Evolutionary conservation across 2,888 invertebrate genomes (phyloP).

Genomic region (Trachelus stipa): DNA sequence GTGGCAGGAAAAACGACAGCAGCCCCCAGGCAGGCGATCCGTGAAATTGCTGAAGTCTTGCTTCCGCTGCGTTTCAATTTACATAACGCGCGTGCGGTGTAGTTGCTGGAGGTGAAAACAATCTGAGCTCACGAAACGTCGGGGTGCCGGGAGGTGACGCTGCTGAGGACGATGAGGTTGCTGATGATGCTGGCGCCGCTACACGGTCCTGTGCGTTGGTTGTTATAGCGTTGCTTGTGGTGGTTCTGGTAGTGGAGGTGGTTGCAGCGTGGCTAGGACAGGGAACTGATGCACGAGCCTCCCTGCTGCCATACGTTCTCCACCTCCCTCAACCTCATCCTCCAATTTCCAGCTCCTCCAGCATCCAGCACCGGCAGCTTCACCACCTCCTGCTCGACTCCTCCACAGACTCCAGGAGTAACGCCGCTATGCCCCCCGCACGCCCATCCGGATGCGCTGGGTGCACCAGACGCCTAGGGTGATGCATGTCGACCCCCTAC

Average conservation of each 20-base stretch:
- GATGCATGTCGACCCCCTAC: constrained; percentile 46
- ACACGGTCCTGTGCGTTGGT: background rate
- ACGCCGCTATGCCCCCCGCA: constrained; percentile 23
- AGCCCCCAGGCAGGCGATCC: background rate
- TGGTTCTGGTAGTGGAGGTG: background rate
- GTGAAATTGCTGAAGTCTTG: constrained; percentile 7
- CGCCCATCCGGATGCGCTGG: constrained; percentile 50
- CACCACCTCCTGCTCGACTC: background rate
- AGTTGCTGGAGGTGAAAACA: constrained; percentile 5
- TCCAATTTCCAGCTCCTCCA: constrained; percentile 16
- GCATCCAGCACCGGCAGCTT: constrained; percentile 11
- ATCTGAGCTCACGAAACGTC: constrained; percentile 16
- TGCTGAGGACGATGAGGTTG: background rate
- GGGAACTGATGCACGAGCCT: constrained; percentile 47
- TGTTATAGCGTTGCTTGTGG: background rate
- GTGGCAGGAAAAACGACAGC: background rate
- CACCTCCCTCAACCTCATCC: constrained; percentile 9
- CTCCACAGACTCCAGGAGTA: constrained; percentile 8
- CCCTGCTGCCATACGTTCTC: constrained; percentile 29
- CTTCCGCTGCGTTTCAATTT: constrained; percentile 22
- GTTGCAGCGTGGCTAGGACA: constrained; percentile 41
- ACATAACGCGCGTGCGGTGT: constrained; percentile 12
- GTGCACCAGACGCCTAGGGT: constrained; percentile 54
- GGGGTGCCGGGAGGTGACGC: constrained; percentile 1
- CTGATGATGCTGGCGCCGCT: background rate